Evolutionary conservation across 2,888 invertebrate genomes (phyloP), one percentile per base, ranked within the genome.

Genomic region (Pelosia muscerda): DNA sequence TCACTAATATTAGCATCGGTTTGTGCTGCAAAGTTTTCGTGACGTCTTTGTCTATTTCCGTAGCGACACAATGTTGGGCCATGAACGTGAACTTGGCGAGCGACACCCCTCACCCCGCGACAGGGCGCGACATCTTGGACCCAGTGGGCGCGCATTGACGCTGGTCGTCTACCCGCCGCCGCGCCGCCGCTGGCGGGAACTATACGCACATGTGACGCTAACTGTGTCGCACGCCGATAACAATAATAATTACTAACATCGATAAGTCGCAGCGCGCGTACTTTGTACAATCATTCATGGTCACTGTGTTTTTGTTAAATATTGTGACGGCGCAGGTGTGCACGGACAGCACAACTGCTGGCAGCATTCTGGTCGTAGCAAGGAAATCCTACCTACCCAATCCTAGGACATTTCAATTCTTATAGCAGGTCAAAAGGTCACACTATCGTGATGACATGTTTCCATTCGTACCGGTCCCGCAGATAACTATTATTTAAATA

Each of bases 61-160:
- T 73, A 69, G 61, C 55, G 60, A 61, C 53, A 64, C 54, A 56
- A 28, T 10, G 62, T 57, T 63, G 59, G 66, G 67, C 81, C 83
- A 69, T 82, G 81, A 72, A 74, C 87, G 78, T 88, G 90, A 88
- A 88, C 89, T 88, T 89, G 89, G 82, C 85, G 57, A n/a, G 56
- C 34, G 81, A 78, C 80, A 73, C 68, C 66, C 61, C 0, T 25
- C 26, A 28, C 28, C 56, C 26, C 19, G 56, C 19, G 22, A 13
- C n/a, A n/a, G n/a, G n/a, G n/a, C n/a, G n/a, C n/a, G n/a, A n/a
- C n/a, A n/a, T n/a, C n/a, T n/a, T n/a, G n/a, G n/a, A n/a, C n/a
- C n/a, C 13, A 13, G 54, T 3, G 55, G n/a, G 38, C 59, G 23
- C 38, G 23, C 38, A 13, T 23, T 22, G 34, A n/a, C 38, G 15